phyloP scores from a whole-genome alignment of 2,888 invertebrate genomes.

The Bibio marci region DNA sequence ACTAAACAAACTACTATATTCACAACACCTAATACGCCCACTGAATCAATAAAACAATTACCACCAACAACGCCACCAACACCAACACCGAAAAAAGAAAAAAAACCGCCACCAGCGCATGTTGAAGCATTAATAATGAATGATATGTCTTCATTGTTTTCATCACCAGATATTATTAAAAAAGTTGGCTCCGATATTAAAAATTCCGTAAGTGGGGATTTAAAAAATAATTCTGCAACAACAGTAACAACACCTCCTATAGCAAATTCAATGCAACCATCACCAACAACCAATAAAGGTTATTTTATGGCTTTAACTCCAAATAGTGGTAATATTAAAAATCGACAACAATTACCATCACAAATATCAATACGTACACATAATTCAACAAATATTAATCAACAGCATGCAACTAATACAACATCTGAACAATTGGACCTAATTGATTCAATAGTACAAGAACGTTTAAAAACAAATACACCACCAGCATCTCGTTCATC shows the following conservation, averaged over 20 bases:
- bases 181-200: slow-evolving; percentile 28
- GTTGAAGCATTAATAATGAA: slow-evolving; percentile 33
- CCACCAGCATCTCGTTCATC: not conserved
- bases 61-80: slow-evolving; percentile 11
- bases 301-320: slow-evolving; percentile 16
- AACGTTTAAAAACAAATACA: slow-evolving; percentile 14
- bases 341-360: slow-evolving; percentile 19
- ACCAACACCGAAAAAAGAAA: slow-evolving; percentile 25
- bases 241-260: not conserved
- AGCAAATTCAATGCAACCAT: slow-evolving; percentile 6
- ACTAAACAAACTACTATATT: slow-evolving; percentile 6
- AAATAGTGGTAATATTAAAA: slow-evolving; percentile 23
- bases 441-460: slow-evolving; percentile 27
- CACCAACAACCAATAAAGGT: slow-evolving; percentile 11
- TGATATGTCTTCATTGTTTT: slow-evolving; percentile 54
- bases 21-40: too few species aligned
- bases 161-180: slow-evolving; percentile 61
- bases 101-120: slow-evolving; percentile 42
- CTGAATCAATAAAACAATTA: too few species aligned
- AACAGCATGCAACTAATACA: not conserved
- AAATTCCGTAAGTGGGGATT: not conserved
- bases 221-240: not conserved
- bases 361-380: slow-evolving; percentile 29
- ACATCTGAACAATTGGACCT: slow-evolving; percentile 22
- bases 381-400: slow-evolving; percentile 17